Conservation (phyloP, 2,113 vertebrate species). For the Hemiprocne comata region DNA sequence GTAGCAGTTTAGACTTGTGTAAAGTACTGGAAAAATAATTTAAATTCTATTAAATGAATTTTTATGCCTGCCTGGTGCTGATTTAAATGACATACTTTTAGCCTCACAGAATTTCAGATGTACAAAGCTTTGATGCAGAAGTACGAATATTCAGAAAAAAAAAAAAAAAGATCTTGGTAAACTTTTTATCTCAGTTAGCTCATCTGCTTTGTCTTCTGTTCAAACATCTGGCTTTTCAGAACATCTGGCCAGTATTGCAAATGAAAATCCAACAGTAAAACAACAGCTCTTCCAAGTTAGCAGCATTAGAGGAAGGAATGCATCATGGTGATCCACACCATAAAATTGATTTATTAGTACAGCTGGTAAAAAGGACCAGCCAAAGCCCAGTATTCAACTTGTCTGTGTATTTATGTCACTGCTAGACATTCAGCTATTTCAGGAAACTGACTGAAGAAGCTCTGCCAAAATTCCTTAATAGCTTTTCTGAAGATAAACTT, state of each 20-base stretch:
- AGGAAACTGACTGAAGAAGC: conserved; percentile 38
- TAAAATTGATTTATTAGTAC: conserved; percentile 68
- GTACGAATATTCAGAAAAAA: background rate
- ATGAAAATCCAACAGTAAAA: conserved; percentile 51
- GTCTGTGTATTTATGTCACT: conserved; percentile 59
- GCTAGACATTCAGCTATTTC: conserved; percentile 2
- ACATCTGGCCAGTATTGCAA: conserved; percentile 41
- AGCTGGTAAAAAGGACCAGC: conserved; percentile 51
- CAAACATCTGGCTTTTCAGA: conserved; percentile 55
- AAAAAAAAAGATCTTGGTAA: conserved; percentile 38
- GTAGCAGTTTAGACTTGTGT: background rate
- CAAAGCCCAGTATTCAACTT: conserved; percentile 37
- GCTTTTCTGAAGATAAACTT: conserved; percentile 15
- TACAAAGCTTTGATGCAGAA: conserved; percentile 31
- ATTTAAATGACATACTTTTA: conserved; percentile 19
- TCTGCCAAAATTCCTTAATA: background rate
- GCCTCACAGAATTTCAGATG: conserved; percentile 7
- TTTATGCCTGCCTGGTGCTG: background rate
- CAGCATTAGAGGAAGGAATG: conserved; percentile 20
- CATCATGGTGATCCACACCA: conserved; percentile 28
- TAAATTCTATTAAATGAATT: background rate
- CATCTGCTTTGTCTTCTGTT: conserved; percentile 66
- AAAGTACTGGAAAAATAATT: background rate
- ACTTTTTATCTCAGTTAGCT: conserved; percentile 55
- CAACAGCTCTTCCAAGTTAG: conserved; percentile 19